Evolutionary conservation across 2,888 invertebrate species (phyloP), one percentile per base, ranked within the genome.

Genomic region (Meandrusa payeni): DNA sequence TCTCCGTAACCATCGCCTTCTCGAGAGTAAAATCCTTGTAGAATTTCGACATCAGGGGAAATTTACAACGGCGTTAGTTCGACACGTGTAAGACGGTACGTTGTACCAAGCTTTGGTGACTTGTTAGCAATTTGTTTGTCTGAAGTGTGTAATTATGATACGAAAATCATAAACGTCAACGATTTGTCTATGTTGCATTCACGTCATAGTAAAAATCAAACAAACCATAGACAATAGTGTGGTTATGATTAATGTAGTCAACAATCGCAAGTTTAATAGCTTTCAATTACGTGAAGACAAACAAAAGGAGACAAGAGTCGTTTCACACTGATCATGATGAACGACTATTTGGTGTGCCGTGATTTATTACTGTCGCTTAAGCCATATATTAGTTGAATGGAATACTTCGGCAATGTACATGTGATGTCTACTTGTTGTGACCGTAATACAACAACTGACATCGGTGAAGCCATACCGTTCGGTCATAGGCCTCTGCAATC

Each of bases 301-400:
- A 62, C 61, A 60, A 50, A 48, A 42, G 51, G 32, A 49, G 47
- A 50, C 48, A 51, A 48, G 47, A 46, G 48, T 57, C 54, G 57
- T 51, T 52, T 51, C 51, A 43, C 41, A 52, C 50, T 55, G 54
- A 52, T 61, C 59, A 62, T 61, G 60, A 57, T 65, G 59, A 64
- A 64, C 54, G 55, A 61, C 54, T 58, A 52, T 71, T 70, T 70
- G 57, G 53, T 55, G 57, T 62, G 53, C 46, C 47, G 47, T 73
- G 72, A 73, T 75, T 61, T 51, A 52, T 47, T 32, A 15, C 15
- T 9, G 33, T 23, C 28, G 15, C 20, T 10, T 32, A 10, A 29
- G 17, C 11, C 20, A 22, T 27, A 19, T 32, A 10, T n/a, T 27
- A 9, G 12, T 20, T 27, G 27, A 33, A 12, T 5, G 26, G 24